phyloP scores from a whole-genome alignment of 2,113 vertebrate species.

The Chaetodon auriga region DNA sequence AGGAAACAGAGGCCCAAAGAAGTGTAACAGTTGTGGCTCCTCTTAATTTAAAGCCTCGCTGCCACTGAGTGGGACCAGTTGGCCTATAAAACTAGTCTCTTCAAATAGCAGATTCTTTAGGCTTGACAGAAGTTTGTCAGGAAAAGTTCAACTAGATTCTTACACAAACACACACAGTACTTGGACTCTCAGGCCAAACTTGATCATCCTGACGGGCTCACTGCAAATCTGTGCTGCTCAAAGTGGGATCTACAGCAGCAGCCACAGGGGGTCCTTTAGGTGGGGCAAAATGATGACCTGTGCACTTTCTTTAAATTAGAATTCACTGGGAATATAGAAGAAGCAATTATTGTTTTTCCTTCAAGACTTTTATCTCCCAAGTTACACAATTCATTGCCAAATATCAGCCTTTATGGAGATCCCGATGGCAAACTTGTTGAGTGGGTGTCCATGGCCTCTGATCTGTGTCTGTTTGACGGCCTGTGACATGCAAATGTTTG shows the following conservation, averaged over 20 bases:
- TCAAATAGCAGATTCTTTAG: constrained; percentile 47
- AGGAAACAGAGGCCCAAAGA: constrained; percentile 59
- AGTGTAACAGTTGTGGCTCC: constrained; percentile 58
- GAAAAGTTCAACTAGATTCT: constrained; percentile 26
- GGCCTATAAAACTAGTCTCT: constrained; percentile 55
- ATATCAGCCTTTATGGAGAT: neutral
- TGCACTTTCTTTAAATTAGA: neutral
- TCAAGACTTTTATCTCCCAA: neutral
- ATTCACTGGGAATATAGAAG: neutral
- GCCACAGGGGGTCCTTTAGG: neutral
- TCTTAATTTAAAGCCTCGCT: constrained; percentile 67
- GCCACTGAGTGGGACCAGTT: constrained; percentile 51
- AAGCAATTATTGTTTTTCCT: neutral
- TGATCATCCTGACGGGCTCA: neutral
- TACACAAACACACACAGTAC: neutral
- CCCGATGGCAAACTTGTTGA: neutral
- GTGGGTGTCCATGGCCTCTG: neutral
- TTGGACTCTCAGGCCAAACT: neutral
- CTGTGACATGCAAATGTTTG: constrained; percentile 25
- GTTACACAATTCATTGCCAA: neutral
- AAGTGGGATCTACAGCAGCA: neutral
- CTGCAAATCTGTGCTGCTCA: neutral
- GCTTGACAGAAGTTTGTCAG: constrained; percentile 41
- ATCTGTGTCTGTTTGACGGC: neutral
- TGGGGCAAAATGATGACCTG: neutral